phyloP scores from a whole-genome alignment of 2,888 invertebrate genomes.

The Phania funesta region DNA sequence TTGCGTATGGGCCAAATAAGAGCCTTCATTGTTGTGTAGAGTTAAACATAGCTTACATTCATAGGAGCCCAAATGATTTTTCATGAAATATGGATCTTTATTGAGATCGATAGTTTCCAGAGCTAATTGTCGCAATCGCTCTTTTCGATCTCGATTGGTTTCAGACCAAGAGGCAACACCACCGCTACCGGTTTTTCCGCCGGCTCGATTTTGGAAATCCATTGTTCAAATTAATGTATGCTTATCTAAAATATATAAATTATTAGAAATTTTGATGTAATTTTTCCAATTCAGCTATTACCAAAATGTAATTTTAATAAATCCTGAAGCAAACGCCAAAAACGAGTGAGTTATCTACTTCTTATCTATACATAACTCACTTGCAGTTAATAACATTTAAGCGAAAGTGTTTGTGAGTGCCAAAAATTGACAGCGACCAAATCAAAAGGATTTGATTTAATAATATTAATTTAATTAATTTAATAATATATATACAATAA shows the following conservation, averaged over 20 bases:
- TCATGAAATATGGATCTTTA: slow-evolving; percentile 99
- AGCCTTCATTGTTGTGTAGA: slow-evolving; percentile 99
- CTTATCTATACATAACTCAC: background rate
- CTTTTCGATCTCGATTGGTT: slow-evolving; percentile 97
- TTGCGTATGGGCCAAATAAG: slow-evolving; percentile 99
- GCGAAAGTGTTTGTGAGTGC: slow-evolving; percentile 15
- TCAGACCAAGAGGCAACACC: slow-evolving; percentile 99
- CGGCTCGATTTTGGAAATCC: slow-evolving; percentile 99
- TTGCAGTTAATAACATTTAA: background rate
- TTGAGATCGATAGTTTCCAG: slow-evolving; percentile 99
- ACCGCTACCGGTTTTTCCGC: slow-evolving; percentile 99
- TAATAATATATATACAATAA: too few relatives aligned
- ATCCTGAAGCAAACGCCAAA: background rate
- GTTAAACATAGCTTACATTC: slow-evolving; percentile 99
- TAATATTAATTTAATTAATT: too few relatives aligned
- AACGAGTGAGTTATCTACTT: background rate
- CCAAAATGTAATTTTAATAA: background rate
- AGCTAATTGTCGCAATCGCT: slow-evolving; percentile 96
- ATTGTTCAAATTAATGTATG: slow-evolving; percentile 81
- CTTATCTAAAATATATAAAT: background rate
- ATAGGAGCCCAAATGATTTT: slow-evolving; percentile 99
- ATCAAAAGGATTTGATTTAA: too few relatives aligned
- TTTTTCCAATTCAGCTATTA: background rate
- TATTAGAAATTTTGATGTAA: background rate
- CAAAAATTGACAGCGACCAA: background rate